These are phyloP conservation scores for Polypedilum vanderplanki DNA, from an alignment of 1,140 invertebrate genomes.

Conservation along the genomic window DNA sequence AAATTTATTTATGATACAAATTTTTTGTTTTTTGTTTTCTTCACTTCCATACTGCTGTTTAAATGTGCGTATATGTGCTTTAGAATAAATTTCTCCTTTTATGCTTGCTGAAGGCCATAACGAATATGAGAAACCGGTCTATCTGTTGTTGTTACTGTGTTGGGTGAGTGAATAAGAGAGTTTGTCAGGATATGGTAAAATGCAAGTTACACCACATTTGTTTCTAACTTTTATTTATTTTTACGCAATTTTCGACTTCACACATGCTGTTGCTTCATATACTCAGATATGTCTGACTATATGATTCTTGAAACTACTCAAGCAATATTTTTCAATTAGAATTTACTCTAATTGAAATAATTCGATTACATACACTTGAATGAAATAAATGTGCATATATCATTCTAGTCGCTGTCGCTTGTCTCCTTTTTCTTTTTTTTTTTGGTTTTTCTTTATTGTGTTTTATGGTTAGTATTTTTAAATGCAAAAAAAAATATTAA, in stretches of 20 bases:
- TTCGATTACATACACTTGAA: constrained; percentile 5
- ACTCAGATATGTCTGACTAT: no score
- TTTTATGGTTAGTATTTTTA: no score
- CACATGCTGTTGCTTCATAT: no score
- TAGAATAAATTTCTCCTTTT: no score
- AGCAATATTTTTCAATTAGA: constrained; percentile 26
- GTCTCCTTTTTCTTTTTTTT: no score
- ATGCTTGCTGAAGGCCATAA: background rate
- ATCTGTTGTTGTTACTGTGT: background rate
- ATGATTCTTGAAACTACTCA: background rate
- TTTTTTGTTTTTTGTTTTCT: background rate
- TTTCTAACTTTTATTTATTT: background rate
- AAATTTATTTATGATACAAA: background rate
- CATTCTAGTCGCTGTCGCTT: background rate
- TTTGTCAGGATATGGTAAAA: background rate
- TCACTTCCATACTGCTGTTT: background rate
- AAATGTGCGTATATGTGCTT: no score
- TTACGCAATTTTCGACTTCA: background rate
- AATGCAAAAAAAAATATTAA: no score
- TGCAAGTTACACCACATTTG: background rate
- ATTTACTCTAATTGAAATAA: constrained; percentile 25
- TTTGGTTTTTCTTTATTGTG: no score
- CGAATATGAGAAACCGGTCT: background rate
- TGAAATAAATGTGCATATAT: background rate
- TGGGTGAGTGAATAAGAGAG: background rate